Evolutionary conservation across 2,888 invertebrate genomes (phyloP), one percentile per base, ranked within the genome.

Genomic region (Lasioglossum villosulum): DNA sequence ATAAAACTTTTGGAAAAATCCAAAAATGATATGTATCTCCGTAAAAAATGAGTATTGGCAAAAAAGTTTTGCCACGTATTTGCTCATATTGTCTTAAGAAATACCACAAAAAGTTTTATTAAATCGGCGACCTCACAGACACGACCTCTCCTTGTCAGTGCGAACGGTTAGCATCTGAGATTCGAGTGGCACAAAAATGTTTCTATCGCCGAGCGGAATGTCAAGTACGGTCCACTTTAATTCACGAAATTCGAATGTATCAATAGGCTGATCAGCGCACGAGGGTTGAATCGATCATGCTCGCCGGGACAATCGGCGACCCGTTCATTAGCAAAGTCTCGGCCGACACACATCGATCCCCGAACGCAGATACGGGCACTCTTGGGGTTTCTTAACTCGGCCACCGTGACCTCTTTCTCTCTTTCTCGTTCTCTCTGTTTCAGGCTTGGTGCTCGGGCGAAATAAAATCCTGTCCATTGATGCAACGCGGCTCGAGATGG

Each of bases 381-480:
- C 34, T 14, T 19, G 48, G 63, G 16, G 75, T 86, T 80, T 86
- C 80, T 75, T 56, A 78, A 88, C 66, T 74, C 63, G 78, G 56
- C 68, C 77, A 45, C 34, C 76, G 73, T 78, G 86, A 86, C 84
- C 85, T 89, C 34, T 23, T 66, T 66, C 66, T 19, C 34, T 37
- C 66, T 30, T 34, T 34, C 66, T 37, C 66, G 66, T 19, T 34
- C 34, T 34, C 66, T 23, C 66, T 82, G 63, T 63, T 63, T 19
- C 63, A 63, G 30, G 63, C 63, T 30, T 6, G 63, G 30, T 30
- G 63, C 74, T 48, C 77, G 68, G 48, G 39, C 76, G 72, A 79
- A 52, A 82, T 68, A 72, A 82, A 86, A 89, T 85, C 75, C 71
- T 83, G 85, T 78, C 83, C 88, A 87, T 85, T 87, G 88, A 87